Base-by-base conservation (phyloP, 2,113 vertebrate species). In the zebrafish (Danio rerio) region DNA sequence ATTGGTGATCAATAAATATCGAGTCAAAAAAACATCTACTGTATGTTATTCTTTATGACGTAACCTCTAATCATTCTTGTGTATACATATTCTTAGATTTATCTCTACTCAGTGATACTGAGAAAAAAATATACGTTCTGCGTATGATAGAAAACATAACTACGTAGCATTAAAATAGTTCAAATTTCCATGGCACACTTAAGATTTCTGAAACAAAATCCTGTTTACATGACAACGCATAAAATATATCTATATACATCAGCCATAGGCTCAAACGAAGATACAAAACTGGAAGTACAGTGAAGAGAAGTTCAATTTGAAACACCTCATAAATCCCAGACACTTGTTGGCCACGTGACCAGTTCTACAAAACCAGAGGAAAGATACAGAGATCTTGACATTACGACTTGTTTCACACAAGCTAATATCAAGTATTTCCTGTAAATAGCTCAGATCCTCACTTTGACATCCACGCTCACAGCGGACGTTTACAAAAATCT, bases 141-240 rank as follows among this genome's bases (percentile, higher is more conserved):
- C 86, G 71, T 85, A 90, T 86, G 83, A 91, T 87, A 81, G 81
- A 75, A 83, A 81, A 79, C 59, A 73, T 73, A 82, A 42, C 71
- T 71, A 0, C 82, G 83, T 11, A 84, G 62, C 53, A 90, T 88
- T 80, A 87, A 83, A 82, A 92, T 87, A 88, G 88, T 87, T 92
- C 87, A 78, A 80, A 50, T 92, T 91, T 89, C 91, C 88, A 88
- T 40, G 89, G 90, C 92, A 91, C 92, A 89, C 83, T 91, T 81
- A 88, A 92, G 96, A 99, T 97, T 99, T 99, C 95, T 98, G 95
- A 96, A 98, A 98, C 97, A 98, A 98, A 98, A 98, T 97, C 97
- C 94, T 95, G 91, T 91, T 95, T 94, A 94, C 86, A 82, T 82
- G 81, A 82, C 81, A 92, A 89, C 84, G 52, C 85, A 87, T 89